A percentile compares a stretch with the other conserved stretches of the same genome.
Evolutionary conservation across 1,140 invertebrate species (phyloP).

Genomic region (Frieseomelitta varia): DNA sequence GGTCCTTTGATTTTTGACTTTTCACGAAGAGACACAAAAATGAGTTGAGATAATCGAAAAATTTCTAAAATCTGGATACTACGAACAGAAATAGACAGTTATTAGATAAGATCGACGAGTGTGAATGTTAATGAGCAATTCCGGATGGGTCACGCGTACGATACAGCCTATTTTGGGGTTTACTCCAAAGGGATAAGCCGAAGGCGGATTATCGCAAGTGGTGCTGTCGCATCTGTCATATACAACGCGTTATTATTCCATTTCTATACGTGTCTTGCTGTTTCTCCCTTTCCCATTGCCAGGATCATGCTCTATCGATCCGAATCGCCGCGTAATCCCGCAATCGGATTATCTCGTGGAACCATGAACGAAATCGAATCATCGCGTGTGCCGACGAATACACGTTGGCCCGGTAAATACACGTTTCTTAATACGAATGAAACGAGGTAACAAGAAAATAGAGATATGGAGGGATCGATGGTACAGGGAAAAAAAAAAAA

Average conservation of each 20-base stretch:
- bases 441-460: not conserved
- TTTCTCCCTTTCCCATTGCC: constrained; percentile 30
- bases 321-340: constrained; percentile 53
- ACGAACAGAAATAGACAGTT: not conserved
- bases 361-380: constrained; percentile 40
- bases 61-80: not conserved
- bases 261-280: constrained; percentile 57
- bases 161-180: constrained; percentile 2
- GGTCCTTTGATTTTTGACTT: constrained; percentile 26
- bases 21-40: not conserved
- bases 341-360: constrained; percentile 59
- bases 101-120: too few species aligned
- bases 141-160: not conserved
- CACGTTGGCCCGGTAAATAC: not conserved
- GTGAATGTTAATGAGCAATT: constrained; percentile 29
- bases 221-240: constrained; percentile 70
- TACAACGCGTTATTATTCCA: constrained; percentile 68
- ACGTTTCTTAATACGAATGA: not conserved
- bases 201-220: constrained; percentile 63
- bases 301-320: constrained; percentile 34
- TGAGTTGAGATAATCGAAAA: not conserved
- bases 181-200: constrained; percentile 13
- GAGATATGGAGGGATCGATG: not conserved
- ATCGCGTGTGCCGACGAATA: not conserved
- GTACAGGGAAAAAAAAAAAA: not conserved